A percentile compares a stretch with the other conserved stretches of the same genome.
Conservation (phyloP, 2,888 invertebrate species). For the Alloplasta piceator region DNA sequence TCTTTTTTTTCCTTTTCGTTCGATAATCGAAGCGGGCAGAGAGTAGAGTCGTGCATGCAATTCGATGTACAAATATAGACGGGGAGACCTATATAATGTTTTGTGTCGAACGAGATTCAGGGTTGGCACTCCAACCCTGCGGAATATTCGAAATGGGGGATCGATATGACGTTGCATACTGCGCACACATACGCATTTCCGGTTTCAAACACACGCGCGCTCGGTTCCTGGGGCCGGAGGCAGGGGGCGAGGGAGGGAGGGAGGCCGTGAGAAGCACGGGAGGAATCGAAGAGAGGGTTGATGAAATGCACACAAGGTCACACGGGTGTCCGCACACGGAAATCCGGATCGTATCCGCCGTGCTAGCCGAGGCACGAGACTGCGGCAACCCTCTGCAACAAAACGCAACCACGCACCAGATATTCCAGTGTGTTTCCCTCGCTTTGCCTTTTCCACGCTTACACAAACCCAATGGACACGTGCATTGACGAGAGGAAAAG, state of each 20-base stretch:
- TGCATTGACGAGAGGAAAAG: no score
- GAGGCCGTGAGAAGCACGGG: slow-evolving; percentile 19
- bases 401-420: no score
- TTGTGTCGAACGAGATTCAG: slow-evolving; percentile 24
- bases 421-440: no score
- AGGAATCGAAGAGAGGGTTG: slow-evolving; percentile 64
- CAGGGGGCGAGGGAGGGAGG: slow-evolving; percentile 5
- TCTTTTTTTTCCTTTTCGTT: slow-evolving; percentile 33
- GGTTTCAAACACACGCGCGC: slow-evolving; percentile 71
- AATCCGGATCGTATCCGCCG: slow-evolving; percentile 75
- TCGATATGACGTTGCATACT: slow-evolving; percentile 78
- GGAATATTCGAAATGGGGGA: slow-evolving; percentile 60
- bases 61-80: slow-evolving; percentile 23
- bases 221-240: slow-evolving; percentile 21
- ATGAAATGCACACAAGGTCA: slow-evolving; percentile 78
- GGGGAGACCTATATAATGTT: slow-evolving; percentile 44
- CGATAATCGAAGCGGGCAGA: slow-evolving; percentile 56
- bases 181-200: slow-evolving; percentile 75
- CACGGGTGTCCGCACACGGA: slow-evolving; percentile 79
- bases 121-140: slow-evolving; percentile 9
- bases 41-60: slow-evolving; percentile 51
- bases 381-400: background rate
- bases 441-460: no score
- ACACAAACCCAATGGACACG: no score
- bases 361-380: slow-evolving; percentile 60